Evolutionary conservation across 2,797 vertebrate species (phyloP).

Genomic region (Oreortyx pictus): DNA sequence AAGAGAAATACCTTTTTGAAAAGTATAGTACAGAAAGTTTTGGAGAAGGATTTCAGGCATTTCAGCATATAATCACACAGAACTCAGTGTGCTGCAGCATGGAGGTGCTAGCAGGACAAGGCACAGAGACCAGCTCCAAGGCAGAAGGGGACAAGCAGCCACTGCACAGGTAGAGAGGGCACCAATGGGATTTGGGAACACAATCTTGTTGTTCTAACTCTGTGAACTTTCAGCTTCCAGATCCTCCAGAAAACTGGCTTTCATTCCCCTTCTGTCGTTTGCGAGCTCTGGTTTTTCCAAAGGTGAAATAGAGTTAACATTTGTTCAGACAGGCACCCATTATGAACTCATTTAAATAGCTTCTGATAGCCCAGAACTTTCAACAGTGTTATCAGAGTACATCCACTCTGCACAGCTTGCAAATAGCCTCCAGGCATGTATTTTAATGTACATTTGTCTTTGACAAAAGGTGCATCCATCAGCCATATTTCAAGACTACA

Average conservation of each 20-base stretch:
- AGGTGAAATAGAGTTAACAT: not conserved
- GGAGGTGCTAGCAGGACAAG: not conserved
- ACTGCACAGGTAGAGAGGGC: not conserved
- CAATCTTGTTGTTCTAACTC: not conserved
- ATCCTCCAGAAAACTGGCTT: not conserved
- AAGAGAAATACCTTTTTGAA: not conserved
- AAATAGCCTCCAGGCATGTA: not conserved
- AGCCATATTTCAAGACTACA: rapidly evolving
- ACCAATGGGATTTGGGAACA: not conserved
- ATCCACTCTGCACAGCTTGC: not conserved
- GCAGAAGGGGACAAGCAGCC: not conserved
- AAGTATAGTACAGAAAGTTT: not conserved
- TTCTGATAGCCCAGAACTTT: not conserved
- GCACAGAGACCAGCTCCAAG: not conserved
- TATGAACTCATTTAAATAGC: not conserved
- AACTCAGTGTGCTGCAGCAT: not conserved
- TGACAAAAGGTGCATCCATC: not conserved
- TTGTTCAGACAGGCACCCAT: not conserved
- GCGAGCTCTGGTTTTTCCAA: not conserved
- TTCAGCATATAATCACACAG: slow-evolving; percentile 3
- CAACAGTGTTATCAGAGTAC: not conserved
- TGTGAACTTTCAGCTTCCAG: not conserved
- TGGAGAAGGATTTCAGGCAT: not conserved
- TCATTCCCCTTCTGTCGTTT: not conserved
- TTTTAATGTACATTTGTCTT: not conserved